Evolutionary conservation across 2,888 invertebrate species (phyloP).

Genomic region (Cheilosia variabilis): DNA sequence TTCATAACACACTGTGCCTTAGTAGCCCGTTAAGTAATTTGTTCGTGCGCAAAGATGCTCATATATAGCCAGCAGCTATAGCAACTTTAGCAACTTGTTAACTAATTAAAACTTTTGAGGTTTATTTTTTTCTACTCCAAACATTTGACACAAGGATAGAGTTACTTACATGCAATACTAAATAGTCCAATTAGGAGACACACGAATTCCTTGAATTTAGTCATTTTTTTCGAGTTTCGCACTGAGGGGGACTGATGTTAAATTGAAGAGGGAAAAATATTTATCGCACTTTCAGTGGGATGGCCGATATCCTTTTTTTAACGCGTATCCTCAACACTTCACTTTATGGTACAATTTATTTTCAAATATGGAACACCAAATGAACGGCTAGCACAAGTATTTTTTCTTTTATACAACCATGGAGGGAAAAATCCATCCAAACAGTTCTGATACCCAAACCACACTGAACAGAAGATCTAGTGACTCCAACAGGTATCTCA

Average conservation of each 20-base stretch:
- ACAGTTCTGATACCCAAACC: constrained; percentile 77
- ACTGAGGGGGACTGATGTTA: background rate
- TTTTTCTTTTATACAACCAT: constrained; percentile 33
- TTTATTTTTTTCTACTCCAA: background rate
- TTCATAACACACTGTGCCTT: constrained; percentile 13
- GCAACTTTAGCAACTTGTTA: constrained; percentile 42
- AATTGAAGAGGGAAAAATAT: background rate
- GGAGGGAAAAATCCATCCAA: constrained; percentile 75
- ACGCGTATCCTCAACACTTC: constrained; percentile 44
- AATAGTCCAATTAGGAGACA: constrained; percentile 65
- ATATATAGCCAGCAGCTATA: background rate
- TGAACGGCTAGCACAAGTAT: constrained; percentile 17
- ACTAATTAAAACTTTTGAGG: background rate
- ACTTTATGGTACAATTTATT: constrained; percentile 45
- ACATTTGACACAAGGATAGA: constrained; percentile 38
- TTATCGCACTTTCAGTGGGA: constrained; percentile 41
- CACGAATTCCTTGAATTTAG: constrained; percentile 62
- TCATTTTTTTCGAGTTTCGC: constrained; percentile 28
- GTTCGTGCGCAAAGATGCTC: constrained; percentile 4
- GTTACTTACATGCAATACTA: constrained; percentile 64
- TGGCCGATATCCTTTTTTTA: constrained; percentile 49
- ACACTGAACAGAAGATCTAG: constrained; percentile 77
- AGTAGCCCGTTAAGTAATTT: constrained; percentile 48
- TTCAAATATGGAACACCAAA: constrained; percentile 20
- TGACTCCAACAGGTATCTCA: constrained; percentile 67